phyloP scores from a whole-genome alignment of 2,888 invertebrate genomes.

The Brenthis ino region DNA sequence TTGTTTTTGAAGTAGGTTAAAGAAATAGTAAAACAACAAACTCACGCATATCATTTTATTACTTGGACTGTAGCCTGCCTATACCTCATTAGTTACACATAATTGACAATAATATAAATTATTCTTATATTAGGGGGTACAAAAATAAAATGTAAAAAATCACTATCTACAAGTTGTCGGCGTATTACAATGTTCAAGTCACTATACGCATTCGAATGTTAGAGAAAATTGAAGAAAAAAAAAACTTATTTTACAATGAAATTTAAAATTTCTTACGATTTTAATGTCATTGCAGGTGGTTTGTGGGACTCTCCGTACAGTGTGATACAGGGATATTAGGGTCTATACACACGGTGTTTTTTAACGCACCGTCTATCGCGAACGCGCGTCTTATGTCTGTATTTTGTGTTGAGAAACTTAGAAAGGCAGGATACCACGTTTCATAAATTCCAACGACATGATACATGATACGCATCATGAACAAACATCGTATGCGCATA shows the following conservation, averaged over 20 bases:
- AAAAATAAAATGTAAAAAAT: constrained; percentile 75
- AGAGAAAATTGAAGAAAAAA: not conserved
- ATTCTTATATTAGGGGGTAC: constrained; percentile 67
- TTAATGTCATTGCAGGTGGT: too few relatives aligned
- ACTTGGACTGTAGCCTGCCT: constrained; percentile 65
- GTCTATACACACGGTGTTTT: too few relatives aligned
- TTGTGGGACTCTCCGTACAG: too few relatives aligned
- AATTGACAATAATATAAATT: constrained; percentile 76
- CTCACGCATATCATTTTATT: constrained; percentile 78
- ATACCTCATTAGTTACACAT: constrained; percentile 69
- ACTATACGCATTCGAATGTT: not conserved
- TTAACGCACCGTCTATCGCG: too few relatives aligned
- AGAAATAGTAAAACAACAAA: constrained; percentile 42
- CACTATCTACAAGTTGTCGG: constrained; percentile 51
- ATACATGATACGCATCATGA: too few relatives aligned
- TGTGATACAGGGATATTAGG: too few relatives aligned
- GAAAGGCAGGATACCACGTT: too few relatives aligned
- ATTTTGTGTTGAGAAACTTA: too few relatives aligned
- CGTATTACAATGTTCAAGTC: constrained; percentile 32
- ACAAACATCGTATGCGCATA: too few relatives aligned
- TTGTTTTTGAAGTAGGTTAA: not conserved
- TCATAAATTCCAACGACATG: too few relatives aligned
- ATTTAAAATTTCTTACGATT: too few relatives aligned
- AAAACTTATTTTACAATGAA: not conserved
- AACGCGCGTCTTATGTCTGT: too few relatives aligned